Evolutionary conservation across 1,140 invertebrate species (phyloP).

Genomic region (Helicoverpa armigera): DNA sequence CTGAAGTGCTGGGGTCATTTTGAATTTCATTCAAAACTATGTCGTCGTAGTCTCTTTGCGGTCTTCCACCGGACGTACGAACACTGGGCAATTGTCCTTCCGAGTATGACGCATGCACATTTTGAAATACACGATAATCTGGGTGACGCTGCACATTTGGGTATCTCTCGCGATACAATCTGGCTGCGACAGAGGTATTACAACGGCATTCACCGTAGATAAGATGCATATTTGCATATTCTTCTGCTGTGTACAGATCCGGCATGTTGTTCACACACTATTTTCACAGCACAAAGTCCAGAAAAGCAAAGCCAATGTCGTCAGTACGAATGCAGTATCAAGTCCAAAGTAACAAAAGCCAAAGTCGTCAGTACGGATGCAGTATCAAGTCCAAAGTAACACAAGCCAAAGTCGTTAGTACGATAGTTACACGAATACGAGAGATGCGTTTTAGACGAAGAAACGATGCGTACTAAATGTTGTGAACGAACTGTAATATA

Average conservation of each 20-base stretch:
- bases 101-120: slow-evolving; percentile 46
- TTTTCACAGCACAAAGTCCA: too few relatives aligned
- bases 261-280: slow-evolving; percentile 30
- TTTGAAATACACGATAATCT: slow-evolving; percentile 50
- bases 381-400: too few relatives aligned
- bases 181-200: slow-evolving; percentile 46
- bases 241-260: slow-evolving; percentile 45
- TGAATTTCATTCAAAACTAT: slow-evolving; percentile 46
- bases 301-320: too few relatives aligned
- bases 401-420: too few relatives aligned
- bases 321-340: too few relatives aligned
- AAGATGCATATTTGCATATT: slow-evolving; percentile 54
- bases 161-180: slow-evolving; percentile 54
- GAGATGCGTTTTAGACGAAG: too few relatives aligned
- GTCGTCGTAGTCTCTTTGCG: slow-evolving; percentile 21
- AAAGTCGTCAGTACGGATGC: too few relatives aligned
- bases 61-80: slow-evolving; percentile 35
- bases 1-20: slow-evolving; percentile 50
- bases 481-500: too few relatives aligned
- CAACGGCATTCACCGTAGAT: slow-evolving; percentile 51
- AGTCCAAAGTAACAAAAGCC: too few relatives aligned
- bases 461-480: too few relatives aligned
- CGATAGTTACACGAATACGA: too few relatives aligned
- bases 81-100: slow-evolving; percentile 43
- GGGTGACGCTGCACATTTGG: slow-evolving; percentile 48